Base-by-base conservation (phyloP, 2,888 invertebrate genomes). In the Apantesis nais region DNA sequence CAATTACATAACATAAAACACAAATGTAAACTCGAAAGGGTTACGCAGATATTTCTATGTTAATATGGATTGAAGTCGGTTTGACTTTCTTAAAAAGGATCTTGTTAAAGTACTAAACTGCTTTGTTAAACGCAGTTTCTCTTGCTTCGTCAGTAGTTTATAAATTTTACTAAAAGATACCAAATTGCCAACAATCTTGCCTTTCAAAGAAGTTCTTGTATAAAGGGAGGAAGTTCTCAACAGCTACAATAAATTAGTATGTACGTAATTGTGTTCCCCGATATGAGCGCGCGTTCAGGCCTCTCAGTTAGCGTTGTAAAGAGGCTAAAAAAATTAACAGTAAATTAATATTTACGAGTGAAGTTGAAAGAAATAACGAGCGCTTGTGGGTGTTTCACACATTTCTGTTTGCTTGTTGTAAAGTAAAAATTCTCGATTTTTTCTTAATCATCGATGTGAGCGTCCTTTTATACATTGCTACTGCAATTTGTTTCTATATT, bases 301-400 rank as follows among this genome's bases (percentile, higher is more conserved):
- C n/a, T 11, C 31, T 11, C 44, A 31, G 44, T 63, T 29, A n/a
- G n/a, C 34, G 52, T 37, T 34, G 61, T 63, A 55, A 55, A 58
- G 48, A 80, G 73, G 76, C 22, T 34, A 39, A 61, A 70, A 62
- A 61, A 62, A 66, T 76, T 74, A 62, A 71, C 64, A 73, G 72
- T 78, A 76, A 79, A 69, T 79, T 77, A 78, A 76, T 78, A 76
- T 76, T 78, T 71, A 74, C 67, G 74, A 70, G 63, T 66, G 67
- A 84, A 90, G 88, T 89, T 89, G 87, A 81, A 84, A 85, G 85
- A 85, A 88, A 87, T 82, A 83, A 82, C 73, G 76, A 84, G 80
- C 86, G 83, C 60, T 25, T 77, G 86, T 86, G 86, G 82, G 77
- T 77, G 76, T 78, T 72, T 83, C 75, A 71, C 72, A 71, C 70